Base-by-base conservation (phyloP, 2,797 vertebrate species). In the Cyclopterus lumpus region DNA sequence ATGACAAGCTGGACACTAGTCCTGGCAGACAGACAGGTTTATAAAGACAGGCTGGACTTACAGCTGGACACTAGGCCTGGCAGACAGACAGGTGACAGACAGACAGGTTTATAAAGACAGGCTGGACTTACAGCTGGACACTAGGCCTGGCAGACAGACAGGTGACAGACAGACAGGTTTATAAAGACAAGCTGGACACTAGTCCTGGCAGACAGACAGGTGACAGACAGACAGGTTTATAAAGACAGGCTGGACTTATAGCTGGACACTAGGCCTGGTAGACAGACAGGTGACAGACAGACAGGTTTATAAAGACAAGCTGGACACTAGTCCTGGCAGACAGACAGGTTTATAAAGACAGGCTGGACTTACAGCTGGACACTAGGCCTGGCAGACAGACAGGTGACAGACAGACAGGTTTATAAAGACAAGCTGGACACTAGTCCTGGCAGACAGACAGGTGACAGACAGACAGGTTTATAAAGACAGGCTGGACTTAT, bases 371-470 rank as follows among this genome's bases (percentile, higher is more conserved):
- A 67, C 92, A 93, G 74, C 95, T 95, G 3, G 97, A 97, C 73
- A 99, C 96, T 79, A 95, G 68, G 20, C 97, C 97, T 93, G 71
- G 74, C 4, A 57, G 54, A 57, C 28, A 20, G 49, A 53, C 20
- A 15, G 14, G 36, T 51, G 26, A 28, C 26, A 28, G 26, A 28
- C 26, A 28, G 26, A 28, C n/a, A n/a, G n/a, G n/a, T n/a, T n/a
- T n/a, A n/a, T n/a, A n/a, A n/a, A n/a, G n/a, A n/a, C n/a, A n/a
- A 93, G 74, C 95, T 95, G 3, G 97, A 97, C 73, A 99, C 96
- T 79, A 95, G 68, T 20, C 97, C 97, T 93, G 71, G 74, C 4
- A 57, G 54, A 57, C 28, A 20, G 49, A 53, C 20, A 15, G 14
- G 36, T 51, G 26, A 28, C 26, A 28, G 26, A 28, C 26, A 28